Conservation (phyloP, 2,888 invertebrate species). For the Calliopum simillimum region DNA sequence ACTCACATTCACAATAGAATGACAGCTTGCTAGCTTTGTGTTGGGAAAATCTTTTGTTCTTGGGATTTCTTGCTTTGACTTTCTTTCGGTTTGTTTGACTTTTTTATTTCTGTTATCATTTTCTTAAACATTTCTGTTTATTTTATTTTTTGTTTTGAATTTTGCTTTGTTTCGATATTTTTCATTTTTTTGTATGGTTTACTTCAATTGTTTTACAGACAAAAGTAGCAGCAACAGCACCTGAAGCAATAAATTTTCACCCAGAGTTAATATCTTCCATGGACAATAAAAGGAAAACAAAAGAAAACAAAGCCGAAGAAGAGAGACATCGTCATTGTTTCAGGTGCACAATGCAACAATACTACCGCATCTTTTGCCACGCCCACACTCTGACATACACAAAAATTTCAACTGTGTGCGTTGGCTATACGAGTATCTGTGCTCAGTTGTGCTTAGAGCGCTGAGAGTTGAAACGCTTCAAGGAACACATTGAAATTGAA, state of each 20-base stretch:
- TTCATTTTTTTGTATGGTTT: constrained; percentile 1
- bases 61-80: too few species aligned
- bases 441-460: not conserved
- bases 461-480: constrained; percentile 1
- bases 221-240: constrained; percentile 4
- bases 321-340: not conserved
- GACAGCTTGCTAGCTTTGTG: too few species aligned
- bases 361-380: not conserved
- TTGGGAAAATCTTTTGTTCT: too few species aligned
- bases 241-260: constrained; percentile 31
- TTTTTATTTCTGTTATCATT: too few species aligned
- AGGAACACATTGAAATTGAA: not conserved
- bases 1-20: too few species aligned
- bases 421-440: not conserved
- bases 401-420: not conserved
- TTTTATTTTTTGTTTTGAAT: not conserved
- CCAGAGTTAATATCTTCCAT: constrained; percentile 23
- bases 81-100: too few species aligned
- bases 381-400: not conserved
- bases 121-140: too few species aligned
- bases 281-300: constrained; percentile 11
- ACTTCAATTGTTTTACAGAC: constrained; percentile 17
- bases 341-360: not conserved
- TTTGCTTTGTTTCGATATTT: not conserved
- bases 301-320: not conserved